Conservation (phyloP, 2,888 invertebrate species). For the Drosophila tanythrix region DNA sequence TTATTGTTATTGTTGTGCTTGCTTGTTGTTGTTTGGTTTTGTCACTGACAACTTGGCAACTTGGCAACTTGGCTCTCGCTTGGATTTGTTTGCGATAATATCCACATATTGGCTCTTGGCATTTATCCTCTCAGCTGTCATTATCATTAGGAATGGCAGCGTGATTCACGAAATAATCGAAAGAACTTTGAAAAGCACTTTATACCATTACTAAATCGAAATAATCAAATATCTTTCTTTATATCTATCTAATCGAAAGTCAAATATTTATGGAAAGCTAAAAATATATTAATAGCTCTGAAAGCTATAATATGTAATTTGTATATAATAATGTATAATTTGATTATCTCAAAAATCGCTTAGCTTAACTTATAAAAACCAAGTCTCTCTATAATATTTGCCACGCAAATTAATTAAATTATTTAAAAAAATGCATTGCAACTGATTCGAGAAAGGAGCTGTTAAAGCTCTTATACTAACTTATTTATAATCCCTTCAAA, state of each 20-base stretch:
- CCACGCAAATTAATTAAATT: not conserved
- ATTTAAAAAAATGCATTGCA: not conserved
- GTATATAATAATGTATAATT: too few relatives aligned
- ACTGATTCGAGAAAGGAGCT: too few relatives aligned
- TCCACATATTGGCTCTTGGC: slow-evolving; percentile 47
- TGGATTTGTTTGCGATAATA: slow-evolving; percentile 50
- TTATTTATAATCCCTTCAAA: not conserved
- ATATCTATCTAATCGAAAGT: too few relatives aligned
- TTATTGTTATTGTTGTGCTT: slow-evolving; percentile 14
- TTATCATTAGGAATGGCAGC: slow-evolving; percentile 21
- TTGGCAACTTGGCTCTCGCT: slow-evolving; percentile 37
- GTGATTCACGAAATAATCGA: slow-evolving; percentile 29
- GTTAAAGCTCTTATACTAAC: not conserved
- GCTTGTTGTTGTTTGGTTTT: slow-evolving; percentile 10
- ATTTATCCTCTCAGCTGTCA: slow-evolving; percentile 23
- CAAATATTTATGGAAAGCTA: too few relatives aligned
- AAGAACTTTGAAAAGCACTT: not conserved
- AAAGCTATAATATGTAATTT: too few relatives aligned
- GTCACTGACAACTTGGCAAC: slow-evolving; percentile 7
- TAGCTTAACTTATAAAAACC: too few relatives aligned
- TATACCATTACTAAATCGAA: not conserved
- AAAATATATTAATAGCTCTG: not conserved
- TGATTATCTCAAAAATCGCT: too few relatives aligned
- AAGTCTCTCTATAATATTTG: not conserved
- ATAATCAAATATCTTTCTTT: not conserved